Evolutionary conservation across 1,140 invertebrate genomes (phyloP), one percentile per base, ranked within the genome.

Genomic region (honey bee (Apis mellifera)): DNA sequence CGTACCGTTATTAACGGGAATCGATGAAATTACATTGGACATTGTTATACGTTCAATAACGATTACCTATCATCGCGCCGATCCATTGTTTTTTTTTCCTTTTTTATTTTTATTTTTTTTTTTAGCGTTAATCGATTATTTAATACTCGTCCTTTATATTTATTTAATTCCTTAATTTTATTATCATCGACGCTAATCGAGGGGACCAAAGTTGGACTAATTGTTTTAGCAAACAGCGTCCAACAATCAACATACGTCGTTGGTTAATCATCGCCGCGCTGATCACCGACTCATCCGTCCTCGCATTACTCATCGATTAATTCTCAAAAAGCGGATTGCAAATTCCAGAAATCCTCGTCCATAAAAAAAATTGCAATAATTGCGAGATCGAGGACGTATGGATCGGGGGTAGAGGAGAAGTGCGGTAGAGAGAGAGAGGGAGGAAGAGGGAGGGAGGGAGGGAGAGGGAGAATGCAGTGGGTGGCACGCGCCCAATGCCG

Each of bases 401-500:
- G n/a, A n/a, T n/a, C n/a, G n/a, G 5, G 32, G 32, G 32, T 42
- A 42, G 32, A 42, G 66, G 64, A 50, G 71, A 82, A 75, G 75
- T 78, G 21, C 71, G 71, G 57, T 65, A 68, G 66, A 62, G 71
- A 71, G 76, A 66, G 69, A 70, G 79, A 82, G 79, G 65, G 77
- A 62, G 65, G 65, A 26, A 89, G 82, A 87, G 23, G 68, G 80
- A 70, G 55, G 66, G 79, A 82, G 79, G 65, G 77, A 62, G 65
- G 65, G 48, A 89, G 82, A 87, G 23, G 68, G 80, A 82, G 79
- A 68, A 74, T 89, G 78, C 83, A 90, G 92, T 93, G 91, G 92
- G 91, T 94, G 93, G 92, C 93, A 94, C 93, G 92, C 91, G 93
- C 91, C 91, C 86, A 86, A 90, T 92, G 90, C 89, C 88, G 90